Evolutionary conservation across 2,888 invertebrate species (phyloP).

Genomic region (Phanerotoma sp.): DNA sequence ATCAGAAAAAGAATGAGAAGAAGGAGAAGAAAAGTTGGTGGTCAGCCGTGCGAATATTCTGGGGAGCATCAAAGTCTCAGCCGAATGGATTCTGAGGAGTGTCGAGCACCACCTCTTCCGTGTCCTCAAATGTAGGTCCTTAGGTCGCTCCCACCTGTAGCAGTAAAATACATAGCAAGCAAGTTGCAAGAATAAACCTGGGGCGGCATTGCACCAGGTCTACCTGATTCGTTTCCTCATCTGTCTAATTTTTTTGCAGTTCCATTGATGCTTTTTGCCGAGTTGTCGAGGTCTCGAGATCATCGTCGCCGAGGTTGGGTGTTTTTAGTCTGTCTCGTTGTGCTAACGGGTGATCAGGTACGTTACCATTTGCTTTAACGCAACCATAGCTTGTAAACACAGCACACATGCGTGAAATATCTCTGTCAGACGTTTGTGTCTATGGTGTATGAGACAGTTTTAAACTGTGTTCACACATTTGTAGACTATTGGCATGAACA

Average conservation of each 20-base stretch:
- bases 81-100: conserved; percentile 21
- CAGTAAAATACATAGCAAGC: no score
- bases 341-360: neutral
- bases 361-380: neutral
- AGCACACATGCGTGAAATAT: conserved; percentile 8
- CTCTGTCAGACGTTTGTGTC: no score
- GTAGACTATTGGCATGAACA: neutral
- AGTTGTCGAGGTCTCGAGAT: conserved; percentile 9
- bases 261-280: neutral
- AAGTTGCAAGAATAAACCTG: conserved; percentile 26
- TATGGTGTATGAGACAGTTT: conserved; percentile 17
- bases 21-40: conserved; percentile 1
- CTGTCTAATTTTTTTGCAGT: conserved; percentile 15
- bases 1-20: neutral
- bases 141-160: conserved; percentile 45
- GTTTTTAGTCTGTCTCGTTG: neutral
- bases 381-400: neutral
- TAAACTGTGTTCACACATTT: conserved; percentile 12
- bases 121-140: conserved; percentile 50
- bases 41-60: conserved; percentile 7
- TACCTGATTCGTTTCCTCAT: conserved; percentile 23
- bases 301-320: no score
- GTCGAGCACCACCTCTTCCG: conserved; percentile 25
- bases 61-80: conserved; percentile 1
- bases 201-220: conserved; percentile 13